Evolutionary conservation across 2,888 invertebrate species (phyloP).

Genomic region (Congeria kusceri): DNA sequence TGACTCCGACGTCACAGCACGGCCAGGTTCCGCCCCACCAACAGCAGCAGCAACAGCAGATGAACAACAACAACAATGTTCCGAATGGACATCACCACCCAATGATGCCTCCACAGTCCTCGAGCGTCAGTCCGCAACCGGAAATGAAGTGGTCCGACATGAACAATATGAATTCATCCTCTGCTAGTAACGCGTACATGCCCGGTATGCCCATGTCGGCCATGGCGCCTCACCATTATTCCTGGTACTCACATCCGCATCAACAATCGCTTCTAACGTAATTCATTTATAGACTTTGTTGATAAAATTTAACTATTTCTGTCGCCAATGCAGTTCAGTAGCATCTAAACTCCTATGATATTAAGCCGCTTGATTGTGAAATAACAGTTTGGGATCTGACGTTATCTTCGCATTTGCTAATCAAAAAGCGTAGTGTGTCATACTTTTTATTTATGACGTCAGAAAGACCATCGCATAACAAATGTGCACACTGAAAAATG

Average conservation of each 20-base stretch:
- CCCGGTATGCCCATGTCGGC: conserved; percentile 69
- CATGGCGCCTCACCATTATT: conserved; percentile 72
- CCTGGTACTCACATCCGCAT: conserved; percentile 74
- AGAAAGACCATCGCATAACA: too few species aligned
- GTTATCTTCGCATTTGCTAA: too few species aligned
- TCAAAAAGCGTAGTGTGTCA: too few species aligned
- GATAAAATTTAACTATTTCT: not conserved
- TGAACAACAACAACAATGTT: conserved; percentile 54
- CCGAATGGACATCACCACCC: conserved; percentile 62
- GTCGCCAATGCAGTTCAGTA: not conserved
- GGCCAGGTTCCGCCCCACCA: conserved; percentile 60
- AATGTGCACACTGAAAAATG: too few species aligned
- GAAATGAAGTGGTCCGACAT: conserved; percentile 72
- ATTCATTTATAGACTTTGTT: conserved; percentile 20
- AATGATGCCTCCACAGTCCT: conserved; percentile 71
- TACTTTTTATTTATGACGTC: too few species aligned
- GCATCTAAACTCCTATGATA: too few species aligned
- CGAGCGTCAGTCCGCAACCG: conserved; percentile 75
- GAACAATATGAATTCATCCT: conserved; percentile 64
- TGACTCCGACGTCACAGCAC: conserved; percentile 66
- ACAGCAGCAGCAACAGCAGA: conserved; percentile 51
- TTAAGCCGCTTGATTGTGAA: too few species aligned
- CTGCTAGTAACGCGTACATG: conserved; percentile 71
- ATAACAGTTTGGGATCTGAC: too few species aligned
- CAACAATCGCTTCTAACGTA: conserved; percentile 76